phyloP scores from a whole-genome alignment of 2,797 vertebrate species.

The Siniperca undulata region DNA sequence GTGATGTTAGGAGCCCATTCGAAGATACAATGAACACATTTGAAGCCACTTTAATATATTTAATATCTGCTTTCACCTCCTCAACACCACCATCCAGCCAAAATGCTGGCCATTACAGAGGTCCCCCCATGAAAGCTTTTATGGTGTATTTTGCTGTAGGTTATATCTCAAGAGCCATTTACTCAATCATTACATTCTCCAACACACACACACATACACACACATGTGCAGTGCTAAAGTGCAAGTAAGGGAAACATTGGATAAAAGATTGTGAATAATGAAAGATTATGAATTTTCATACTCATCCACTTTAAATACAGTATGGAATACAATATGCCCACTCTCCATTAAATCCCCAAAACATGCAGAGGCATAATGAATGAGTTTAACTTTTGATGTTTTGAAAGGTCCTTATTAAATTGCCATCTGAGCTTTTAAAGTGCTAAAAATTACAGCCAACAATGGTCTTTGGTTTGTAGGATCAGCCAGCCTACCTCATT shows the following conservation, averaged over 20 bases:
- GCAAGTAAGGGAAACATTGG: background rate
- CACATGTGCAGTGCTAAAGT: background rate
- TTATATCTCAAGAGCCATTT: background rate
- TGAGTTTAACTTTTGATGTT: background rate
- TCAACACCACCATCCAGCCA: background rate
- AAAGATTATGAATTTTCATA: slow-evolving; percentile 22
- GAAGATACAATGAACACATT: background rate
- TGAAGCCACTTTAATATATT: background rate
- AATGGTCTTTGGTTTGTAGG: background rate
- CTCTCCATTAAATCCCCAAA: background rate
- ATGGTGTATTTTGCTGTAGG: background rate
- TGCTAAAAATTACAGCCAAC: background rate
- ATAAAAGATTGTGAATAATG: slow-evolving; percentile 23
- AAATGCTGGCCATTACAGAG: background rate
- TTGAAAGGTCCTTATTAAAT: background rate
- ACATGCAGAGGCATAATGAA: background rate
- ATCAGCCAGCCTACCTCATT: background rate
- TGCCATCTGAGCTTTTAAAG: slow-evolving; percentile 1
- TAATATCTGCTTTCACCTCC: background rate
- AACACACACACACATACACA: slow-evolving; percentile 2
- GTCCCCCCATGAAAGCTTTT: background rate
- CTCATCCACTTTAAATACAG: background rate
- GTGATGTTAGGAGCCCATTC: background rate
- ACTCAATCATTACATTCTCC: background rate
- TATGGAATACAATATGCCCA: background rate